Base-by-base conservation (phyloP, 2,888 invertebrate genomes). In the Erpobdella octoculata region DNA sequence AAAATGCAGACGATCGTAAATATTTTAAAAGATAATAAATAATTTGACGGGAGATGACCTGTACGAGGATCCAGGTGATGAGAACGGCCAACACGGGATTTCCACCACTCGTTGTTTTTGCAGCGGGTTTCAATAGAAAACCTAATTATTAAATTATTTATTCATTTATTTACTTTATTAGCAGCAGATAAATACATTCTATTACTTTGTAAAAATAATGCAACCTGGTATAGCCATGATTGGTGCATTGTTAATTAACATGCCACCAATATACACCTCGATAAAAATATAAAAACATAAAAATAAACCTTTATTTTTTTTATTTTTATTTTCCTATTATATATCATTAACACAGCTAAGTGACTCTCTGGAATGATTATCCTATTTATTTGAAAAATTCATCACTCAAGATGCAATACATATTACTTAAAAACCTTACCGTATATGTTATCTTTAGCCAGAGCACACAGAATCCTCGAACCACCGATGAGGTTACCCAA, bases 401-500 rank as follows among this genome's bases (percentile, higher is more conserved):
- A n/a, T n/a, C n/a, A n/a, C n/a, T n/a, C n/a, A n/a, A n/a, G n/a
- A n/a, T n/a, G n/a, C n/a, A n/a, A n/a, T n/a, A n/a, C n/a, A n/a
- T n/a, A n/a, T n/a, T n/a, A n/a, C n/a, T n/a, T n/a, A n/a, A 9
- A 21, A 8, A 31, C 78, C 86, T 86, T 83, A 91, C 93, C 93
- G 83, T 95, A 98, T 72, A 98, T 90, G 80, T 92, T 90, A 84
- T 98, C 98, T 81, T 93, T 93, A 0, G 95, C 92, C 59, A 98
- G 85, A 5, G 97, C 96, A 83, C 94, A 94, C 37, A 98, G 83
- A n/a, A 98, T 93, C 79, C 98, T 86, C 31, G 95, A 95, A 0
- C 93, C 93, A 0, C 98, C 96, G 79, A 98, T 97, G 71, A 97
- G 87, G 84, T 97, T 97, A 73, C 95, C 96, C 53, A 99, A 85